A percentile compares a stretch with the other conserved stretches of the same genome.
Evolutionary conservation across 1,140 invertebrate genomes (phyloP).

Genomic region (Lutraria rhynchaena): DNA sequence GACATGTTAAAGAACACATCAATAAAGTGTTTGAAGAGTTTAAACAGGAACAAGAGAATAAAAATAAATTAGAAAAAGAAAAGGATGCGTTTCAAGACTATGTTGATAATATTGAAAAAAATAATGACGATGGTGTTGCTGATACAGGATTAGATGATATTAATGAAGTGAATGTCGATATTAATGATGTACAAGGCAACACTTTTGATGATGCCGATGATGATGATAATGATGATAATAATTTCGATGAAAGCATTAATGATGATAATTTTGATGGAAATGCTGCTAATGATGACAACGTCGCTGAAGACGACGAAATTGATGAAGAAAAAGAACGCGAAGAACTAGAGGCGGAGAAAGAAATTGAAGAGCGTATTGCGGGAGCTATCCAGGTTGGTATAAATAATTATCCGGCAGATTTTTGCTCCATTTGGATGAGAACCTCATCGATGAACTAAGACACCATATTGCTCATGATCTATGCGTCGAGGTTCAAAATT

Average conservation of each 20-base stretch:
- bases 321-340: constrained; percentile 16
- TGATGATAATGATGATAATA: constrained; percentile 10
- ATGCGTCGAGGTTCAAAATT: no score
- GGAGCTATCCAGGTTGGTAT: constrained; percentile 15
- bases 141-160: constrained; percentile 2
- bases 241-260: constrained; percentile 7
- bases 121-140: not conserved
- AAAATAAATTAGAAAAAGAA: constrained; percentile 3
- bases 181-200: not conserved
- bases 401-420: not conserved
- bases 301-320: constrained; percentile 25
- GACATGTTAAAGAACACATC: constrained; percentile 19
- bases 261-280: constrained; percentile 1
- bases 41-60: constrained; percentile 21
- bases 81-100: constrained; percentile 24
- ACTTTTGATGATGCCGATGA: constrained; percentile 5
- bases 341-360: constrained; percentile 23
- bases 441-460: no score
- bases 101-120: constrained; percentile 2
- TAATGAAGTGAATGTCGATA: constrained; percentile 1
- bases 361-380: constrained; percentile 51
- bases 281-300: constrained; percentile 4
- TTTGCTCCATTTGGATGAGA: no score
- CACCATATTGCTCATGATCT: no score
- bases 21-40: constrained; percentile 55